Conservation (phyloP, 2,888 invertebrate species). For the Scrobipalpa atriplicella region DNA sequence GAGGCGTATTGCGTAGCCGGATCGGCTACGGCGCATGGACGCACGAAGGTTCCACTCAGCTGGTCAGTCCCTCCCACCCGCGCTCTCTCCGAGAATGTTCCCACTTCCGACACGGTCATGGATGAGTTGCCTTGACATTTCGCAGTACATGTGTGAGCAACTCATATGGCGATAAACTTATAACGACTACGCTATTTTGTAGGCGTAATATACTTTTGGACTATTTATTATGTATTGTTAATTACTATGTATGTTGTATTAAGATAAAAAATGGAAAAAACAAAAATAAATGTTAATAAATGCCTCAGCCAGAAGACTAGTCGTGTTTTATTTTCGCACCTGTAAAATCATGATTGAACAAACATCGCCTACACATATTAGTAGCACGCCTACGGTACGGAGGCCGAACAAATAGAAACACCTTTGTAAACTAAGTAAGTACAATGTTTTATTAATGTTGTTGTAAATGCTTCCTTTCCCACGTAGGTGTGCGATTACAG, state of each 20-base stretch:
- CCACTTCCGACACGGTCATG: slow-evolving; percentile 67
- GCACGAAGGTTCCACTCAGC: slow-evolving; percentile 2
- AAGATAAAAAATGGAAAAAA: slow-evolving; percentile 80
- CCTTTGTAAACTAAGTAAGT: background rate
- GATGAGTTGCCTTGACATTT: slow-evolving; percentile 73
- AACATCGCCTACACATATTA: background rate
- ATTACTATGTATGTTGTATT: slow-evolving; percentile 84
- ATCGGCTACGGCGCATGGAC: background rate
- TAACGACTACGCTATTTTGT: slow-evolving; percentile 83
- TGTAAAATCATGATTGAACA: background rate
- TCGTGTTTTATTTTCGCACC: slow-evolving; percentile 53
- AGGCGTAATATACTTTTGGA: slow-evolving; percentile 84
- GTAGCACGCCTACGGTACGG: background rate
- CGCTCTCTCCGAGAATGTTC: slow-evolving; percentile 66
- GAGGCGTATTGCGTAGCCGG: no score
- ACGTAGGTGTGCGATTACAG: no score
- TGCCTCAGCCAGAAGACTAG: slow-evolving; percentile 78
- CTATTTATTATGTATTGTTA: slow-evolving; percentile 83
- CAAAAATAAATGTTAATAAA: slow-evolving; percentile 83
- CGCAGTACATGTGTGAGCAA: slow-evolving; percentile 67
- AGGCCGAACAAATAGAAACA: background rate
- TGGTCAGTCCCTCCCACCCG: slow-evolving; percentile 34
- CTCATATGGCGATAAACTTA: slow-evolving; percentile 81
- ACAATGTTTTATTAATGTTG: background rate
- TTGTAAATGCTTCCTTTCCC: no score